A percentile compares a stretch with the other conserved stretches of the same genome.
Evolutionary conservation across 2,888 invertebrate species (phyloP).

Genomic region (Orthonychiurus folsomi): DNA sequence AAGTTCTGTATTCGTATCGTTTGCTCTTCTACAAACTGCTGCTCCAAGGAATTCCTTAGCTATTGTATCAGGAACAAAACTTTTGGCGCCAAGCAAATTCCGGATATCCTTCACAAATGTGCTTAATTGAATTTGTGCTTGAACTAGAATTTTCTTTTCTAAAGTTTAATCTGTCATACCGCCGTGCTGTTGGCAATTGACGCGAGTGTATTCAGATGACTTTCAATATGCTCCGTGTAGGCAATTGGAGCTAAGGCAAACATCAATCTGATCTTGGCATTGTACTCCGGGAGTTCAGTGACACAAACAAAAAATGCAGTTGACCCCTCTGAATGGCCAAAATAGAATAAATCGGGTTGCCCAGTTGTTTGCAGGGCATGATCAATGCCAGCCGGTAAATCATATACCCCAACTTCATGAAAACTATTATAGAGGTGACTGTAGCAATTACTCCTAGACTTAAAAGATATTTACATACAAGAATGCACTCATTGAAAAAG

Average conservation of each 20-base stretch:
- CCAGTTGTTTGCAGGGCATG: not conserved
- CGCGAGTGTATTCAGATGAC: constrained; percentile 37
- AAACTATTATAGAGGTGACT: not conserved
- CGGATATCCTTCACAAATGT: not conserved
- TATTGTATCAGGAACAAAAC: not conserved
- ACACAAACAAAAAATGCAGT: constrained; percentile 6
- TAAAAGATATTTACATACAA: not conserved
- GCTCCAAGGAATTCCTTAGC: not conserved
- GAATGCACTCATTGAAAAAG: not conserved
- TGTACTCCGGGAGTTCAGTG: constrained; percentile 31
- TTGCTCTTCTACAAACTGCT: not conserved
- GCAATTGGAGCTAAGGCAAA: constrained; percentile 29
- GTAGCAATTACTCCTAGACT: too few species aligned
- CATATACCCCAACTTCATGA: not conserved
- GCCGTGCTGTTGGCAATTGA: constrained; percentile 36
- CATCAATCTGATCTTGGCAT: constrained; percentile 33
- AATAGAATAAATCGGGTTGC: not conserved
- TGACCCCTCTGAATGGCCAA: not conserved
- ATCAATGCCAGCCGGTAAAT: not conserved
- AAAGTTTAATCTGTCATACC: too few species aligned
- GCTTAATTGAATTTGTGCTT: not conserved
- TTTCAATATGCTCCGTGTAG: constrained; percentile 41
- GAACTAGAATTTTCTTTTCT: not conserved
- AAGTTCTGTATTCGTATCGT: not conserved
- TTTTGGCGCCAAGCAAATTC: not conserved